These are phyloP conservation scores for Conus betulinus DNA, from an alignment of 1,140 invertebrate species.

Conservation along the genomic window DNA sequence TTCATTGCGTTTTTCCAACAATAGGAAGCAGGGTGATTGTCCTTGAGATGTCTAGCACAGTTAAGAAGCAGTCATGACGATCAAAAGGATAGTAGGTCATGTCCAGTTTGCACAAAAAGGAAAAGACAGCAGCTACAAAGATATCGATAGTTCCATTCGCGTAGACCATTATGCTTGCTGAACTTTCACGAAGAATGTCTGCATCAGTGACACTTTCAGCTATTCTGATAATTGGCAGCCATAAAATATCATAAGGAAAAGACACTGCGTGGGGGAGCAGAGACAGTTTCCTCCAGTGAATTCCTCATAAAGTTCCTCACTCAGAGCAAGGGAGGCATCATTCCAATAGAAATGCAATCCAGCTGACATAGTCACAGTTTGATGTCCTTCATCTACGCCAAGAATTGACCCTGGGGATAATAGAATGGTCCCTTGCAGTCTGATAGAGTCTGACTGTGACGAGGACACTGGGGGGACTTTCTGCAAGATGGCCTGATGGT, in stretches of 20 bases:
- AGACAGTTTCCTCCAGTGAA: background rate
- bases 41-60: background rate
- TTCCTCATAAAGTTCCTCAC: background rate
- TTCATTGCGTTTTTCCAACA: background rate
- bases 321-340: background rate
- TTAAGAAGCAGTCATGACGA: background rate
- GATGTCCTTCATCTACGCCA: background rate
- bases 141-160: background rate
- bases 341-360: background rate
- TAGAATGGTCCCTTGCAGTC: too few relatives aligned
- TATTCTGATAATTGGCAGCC: background rate
- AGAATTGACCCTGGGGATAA: background rate
- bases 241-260: background rate
- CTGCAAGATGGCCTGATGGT: background rate
- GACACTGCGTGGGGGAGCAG: background rate
- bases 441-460: too few relatives aligned
- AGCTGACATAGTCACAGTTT: background rate
- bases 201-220: background rate
- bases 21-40: background rate
- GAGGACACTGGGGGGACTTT: background rate
- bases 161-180: background rate
- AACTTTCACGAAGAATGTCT: background rate
- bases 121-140: background rate
- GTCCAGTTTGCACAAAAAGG: background rate
- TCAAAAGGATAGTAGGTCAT: slow-evolving; percentile 12